These are phyloP conservation scores for Galerucella nymphaeae DNA, from an alignment of 2,888 invertebrate species.

Conservation along the genomic window DNA sequence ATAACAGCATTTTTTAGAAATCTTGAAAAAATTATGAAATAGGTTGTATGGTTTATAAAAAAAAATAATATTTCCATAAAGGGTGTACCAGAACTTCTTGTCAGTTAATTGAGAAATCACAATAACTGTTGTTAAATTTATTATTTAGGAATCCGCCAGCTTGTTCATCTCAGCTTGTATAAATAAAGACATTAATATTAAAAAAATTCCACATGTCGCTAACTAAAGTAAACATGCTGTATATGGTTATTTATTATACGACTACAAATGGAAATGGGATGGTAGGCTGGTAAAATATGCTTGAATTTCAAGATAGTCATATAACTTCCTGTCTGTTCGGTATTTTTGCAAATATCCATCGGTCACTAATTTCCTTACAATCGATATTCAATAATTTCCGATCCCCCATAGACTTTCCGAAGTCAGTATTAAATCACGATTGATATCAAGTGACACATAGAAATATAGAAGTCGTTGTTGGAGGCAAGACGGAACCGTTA, in stretches of 20 bases:
- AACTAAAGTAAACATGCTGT: neutral
- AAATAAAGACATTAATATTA: neutral
- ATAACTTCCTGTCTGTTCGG: neutral
- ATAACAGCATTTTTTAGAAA: too few relatives aligned
- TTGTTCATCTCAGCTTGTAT: neutral
- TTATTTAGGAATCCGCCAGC: too few relatives aligned
- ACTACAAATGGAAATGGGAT: neutral
- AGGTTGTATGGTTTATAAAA: too few relatives aligned
- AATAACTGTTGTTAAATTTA: too few relatives aligned
- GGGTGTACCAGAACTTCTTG: too few relatives aligned
- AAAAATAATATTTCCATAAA: too few relatives aligned
- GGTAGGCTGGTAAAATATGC: neutral
- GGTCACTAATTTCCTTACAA: conserved; percentile 21
- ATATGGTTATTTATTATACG: neutral
- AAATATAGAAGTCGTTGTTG: conserved; percentile 35
- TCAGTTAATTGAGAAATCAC: too few relatives aligned
- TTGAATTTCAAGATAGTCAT: neutral
- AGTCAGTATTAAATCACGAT: conserved; percentile 27
- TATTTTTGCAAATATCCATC: conserved; percentile 11
- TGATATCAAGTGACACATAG: conserved; percentile 28
- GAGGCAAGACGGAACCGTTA: conserved; percentile 32
- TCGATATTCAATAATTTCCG: conserved; percentile 18
- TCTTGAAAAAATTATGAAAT: too few relatives aligned
- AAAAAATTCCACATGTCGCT: neutral
- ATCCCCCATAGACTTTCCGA: conserved; percentile 4